These are phyloP conservation scores for Polymixis lichenea DNA, from an alignment of 2,888 invertebrate species.

Conservation along the genomic window DNA sequence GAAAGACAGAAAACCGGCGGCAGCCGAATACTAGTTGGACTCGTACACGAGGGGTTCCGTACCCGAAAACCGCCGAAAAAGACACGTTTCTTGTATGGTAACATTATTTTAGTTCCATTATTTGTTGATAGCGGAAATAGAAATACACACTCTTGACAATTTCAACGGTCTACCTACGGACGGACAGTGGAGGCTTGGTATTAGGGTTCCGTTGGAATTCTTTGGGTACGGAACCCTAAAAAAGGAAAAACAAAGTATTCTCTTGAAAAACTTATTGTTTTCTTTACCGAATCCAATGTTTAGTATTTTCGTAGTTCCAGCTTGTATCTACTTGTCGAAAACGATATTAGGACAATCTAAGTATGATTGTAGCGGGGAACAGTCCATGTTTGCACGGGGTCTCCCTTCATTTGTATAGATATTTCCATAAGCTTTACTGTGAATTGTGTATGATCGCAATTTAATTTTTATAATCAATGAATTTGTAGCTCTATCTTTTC, in stretches of 20 bases:
- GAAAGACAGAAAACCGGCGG: too few species aligned
- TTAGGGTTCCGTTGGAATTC: too few species aligned
- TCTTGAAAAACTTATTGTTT: not conserved
- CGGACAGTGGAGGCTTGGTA: too few species aligned
- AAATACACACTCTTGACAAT: too few species aligned
- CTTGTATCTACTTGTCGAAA: conserved; percentile 67
- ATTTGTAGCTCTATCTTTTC: not conserved
- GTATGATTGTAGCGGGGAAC: conserved; percentile 78
- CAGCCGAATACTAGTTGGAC: too few species aligned
- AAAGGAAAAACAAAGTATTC: not conserved
- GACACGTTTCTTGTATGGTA: too few species aligned
- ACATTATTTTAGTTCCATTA: too few species aligned
- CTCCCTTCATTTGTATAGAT: conserved; percentile 33
- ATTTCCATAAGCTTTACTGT: conserved; percentile 32
- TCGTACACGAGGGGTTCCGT: too few species aligned
- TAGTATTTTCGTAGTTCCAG: conserved; percentile 40
- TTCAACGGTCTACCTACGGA: too few species aligned
- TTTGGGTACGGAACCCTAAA: too few species aligned
- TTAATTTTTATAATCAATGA: conserved; percentile 25
- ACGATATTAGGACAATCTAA: conserved; percentile 83
- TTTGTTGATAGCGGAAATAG: too few species aligned
- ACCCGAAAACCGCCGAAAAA: too few species aligned
- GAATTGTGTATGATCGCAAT: not conserved
- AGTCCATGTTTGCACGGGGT: conserved; percentile 64
- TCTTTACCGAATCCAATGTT: conserved; percentile 68